These are phyloP conservation scores for Epistrophe grossulariae DNA, from an alignment of 2,888 invertebrate genomes.

Conservation along the genomic window DNA sequence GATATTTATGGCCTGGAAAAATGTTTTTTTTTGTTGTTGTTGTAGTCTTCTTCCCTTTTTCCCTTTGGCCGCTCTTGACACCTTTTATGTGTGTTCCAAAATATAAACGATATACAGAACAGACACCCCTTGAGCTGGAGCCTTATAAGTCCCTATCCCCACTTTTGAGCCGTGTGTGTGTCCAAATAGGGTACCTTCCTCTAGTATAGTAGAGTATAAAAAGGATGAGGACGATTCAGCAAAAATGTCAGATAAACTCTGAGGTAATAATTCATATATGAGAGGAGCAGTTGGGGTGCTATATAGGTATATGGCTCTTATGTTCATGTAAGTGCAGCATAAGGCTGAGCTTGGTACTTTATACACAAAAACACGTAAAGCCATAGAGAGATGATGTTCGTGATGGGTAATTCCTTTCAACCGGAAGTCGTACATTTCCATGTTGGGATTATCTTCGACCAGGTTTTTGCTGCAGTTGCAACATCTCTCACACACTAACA, in stretches of 20 bases:
- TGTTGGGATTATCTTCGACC: conserved; percentile 50
- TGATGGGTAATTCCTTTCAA: conserved; percentile 64
- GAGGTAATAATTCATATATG: conserved; percentile 61
- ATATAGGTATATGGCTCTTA: not conserved
- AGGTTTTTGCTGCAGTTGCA: conserved; percentile 28
- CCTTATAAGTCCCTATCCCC: not conserved
- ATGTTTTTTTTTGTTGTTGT: conserved; percentile 18
- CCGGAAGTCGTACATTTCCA: conserved; percentile 63
- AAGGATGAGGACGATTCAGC: conserved; percentile 54
- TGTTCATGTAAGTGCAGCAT: conserved; percentile 19
- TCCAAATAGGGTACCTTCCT: not conserved
- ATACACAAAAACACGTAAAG: conserved; percentile 10
- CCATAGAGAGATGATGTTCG: conserved; percentile 44
- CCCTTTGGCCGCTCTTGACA: conserved; percentile 37
- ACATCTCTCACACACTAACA: conserved; percentile 3
- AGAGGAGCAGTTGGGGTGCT: not conserved
- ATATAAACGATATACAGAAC: not conserved
- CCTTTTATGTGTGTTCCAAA: conserved; percentile 40
- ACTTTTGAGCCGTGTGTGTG: not conserved
- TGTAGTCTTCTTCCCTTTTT: not conserved
- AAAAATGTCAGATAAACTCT: conserved; percentile 58
- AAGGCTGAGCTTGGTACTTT: conserved; percentile 25
- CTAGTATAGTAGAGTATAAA: not conserved
- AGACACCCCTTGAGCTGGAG: conserved; percentile 27
- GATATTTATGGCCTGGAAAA: conserved; percentile 52